Evolutionary conservation across 2,113 vertebrate genomes (phyloP).

Genomic region (Calonectris borealis): DNA sequence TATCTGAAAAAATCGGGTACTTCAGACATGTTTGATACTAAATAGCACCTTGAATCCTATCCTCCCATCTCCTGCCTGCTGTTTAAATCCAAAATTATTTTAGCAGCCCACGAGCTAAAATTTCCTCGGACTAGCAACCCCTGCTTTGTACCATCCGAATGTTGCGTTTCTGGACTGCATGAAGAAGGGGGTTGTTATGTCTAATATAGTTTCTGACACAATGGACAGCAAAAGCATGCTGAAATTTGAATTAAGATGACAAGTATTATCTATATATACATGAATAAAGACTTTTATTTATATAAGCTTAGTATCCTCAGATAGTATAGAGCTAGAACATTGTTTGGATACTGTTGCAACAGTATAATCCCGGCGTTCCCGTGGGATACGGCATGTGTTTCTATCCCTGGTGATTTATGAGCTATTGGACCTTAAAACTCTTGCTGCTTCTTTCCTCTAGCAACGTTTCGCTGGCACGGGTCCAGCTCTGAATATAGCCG

Average conservation of each 20-base stretch:
- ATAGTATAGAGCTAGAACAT: slow-evolving; percentile 32
- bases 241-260: slow-evolving; percentile 28
- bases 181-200: background rate
- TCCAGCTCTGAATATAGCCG: slow-evolving; percentile 25
- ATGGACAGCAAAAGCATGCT: background rate
- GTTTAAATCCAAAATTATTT: background rate
- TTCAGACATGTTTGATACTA: background rate
- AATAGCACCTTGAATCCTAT: background rate
- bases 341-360: slow-evolving; percentile 37
- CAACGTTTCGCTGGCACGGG: background rate
- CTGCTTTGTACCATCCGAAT: background rate
- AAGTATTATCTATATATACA: background rate
- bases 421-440: slow-evolving; percentile 48
- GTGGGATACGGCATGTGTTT: background rate
- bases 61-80: background rate
- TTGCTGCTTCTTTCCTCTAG: slow-evolving; percentile 29
- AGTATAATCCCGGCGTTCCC: background rate
- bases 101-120: background rate
- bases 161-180: background rate
- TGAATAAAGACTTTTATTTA: slow-evolving; percentile 21
- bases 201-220: slow-evolving; percentile 6
- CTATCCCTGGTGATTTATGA: slow-evolving; percentile 45
- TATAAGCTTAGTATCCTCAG: slow-evolving; percentile 16
- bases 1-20: background rate
- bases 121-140: background rate